Evolutionary conservation across 2,797 vertebrate species (phyloP), one percentile per base, ranked within the genome.

Genomic region (Coendou prehensilis): DNA sequence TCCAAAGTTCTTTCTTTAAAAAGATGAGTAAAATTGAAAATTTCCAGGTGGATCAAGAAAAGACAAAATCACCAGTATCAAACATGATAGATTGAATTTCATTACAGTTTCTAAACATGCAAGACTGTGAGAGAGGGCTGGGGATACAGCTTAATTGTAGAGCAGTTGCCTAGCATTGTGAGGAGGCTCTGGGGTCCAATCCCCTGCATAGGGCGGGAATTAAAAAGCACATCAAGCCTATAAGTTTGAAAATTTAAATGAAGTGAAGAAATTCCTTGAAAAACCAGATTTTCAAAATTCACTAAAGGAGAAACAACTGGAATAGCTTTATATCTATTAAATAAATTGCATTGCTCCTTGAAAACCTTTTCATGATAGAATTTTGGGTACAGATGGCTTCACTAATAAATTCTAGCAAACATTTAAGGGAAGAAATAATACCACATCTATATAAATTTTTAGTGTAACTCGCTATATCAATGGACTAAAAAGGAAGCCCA

Each of bases 191-290:
- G 45, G 45, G 73, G 45, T 47, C 45, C 45, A 50, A 50, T 47
- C 6, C 26, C 73, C 9, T 6, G 26, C 28, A 76, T 7, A 28
- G 41, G 23, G 45, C 15, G 10, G 26, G 45, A 76, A 28, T 57
- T 73, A 80, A 52, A 41, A 81, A 41, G 20, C 71, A 67, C 3
- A 63, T 90, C 22, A 41, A 50, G 61, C 20, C 33, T 88, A 61
- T 15, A 84, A 82, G 69, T 86, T 61, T 6, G 59, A 73, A 97
- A 67, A 85, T 59, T 45, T 69, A 91, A 61, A 85, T 47, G 73
- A 50, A 93, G 50, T 57, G 54, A 50, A 91, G 59, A 96, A 71
- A 92, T 92, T 94, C 57, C 54, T 94, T 80, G 64, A 82, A 96
- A 95, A 67, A 82, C 6, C 18, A 76, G 83, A 73, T 30, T 59